phyloP scores from a whole-genome alignment of 2,888 invertebrate species.

The Xanthorhoe designata region DNA sequence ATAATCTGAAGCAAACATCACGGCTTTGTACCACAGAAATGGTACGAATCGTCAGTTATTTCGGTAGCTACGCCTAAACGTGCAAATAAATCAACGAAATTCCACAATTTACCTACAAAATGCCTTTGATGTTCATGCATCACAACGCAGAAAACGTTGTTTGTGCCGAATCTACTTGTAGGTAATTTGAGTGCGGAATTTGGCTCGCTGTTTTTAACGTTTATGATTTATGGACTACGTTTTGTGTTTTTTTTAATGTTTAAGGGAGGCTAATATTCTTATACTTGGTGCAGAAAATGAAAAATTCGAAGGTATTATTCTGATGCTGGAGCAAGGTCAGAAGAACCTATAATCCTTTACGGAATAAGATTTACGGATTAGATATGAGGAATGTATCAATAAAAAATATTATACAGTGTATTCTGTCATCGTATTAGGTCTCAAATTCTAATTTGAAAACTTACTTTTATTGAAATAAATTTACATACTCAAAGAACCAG shows the following conservation, averaged over 20 bases:
- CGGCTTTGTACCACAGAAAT: neutral
- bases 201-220: conserved; percentile 32
- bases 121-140: conserved; percentile 32
- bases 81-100: conserved; percentile 19
- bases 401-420: too few species aligned
- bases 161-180: conserved; percentile 36
- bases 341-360: neutral
- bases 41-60: neutral
- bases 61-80: neutral
- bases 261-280: conserved; percentile 1
- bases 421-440: too few species aligned
- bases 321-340: neutral
- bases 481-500: too few species aligned
- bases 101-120: conserved; percentile 21
- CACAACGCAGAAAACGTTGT: conserved; percentile 21
- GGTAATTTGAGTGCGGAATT: conserved; percentile 29
- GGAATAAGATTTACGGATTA: neutral
- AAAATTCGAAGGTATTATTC: neutral
- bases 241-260: conserved; percentile 15
- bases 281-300: neutral
- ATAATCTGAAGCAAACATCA: neutral
- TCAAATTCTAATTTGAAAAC: too few species aligned
- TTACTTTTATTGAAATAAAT: too few species aligned
- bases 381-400: neutral
- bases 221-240: conserved; percentile 36